Conservation (phyloP, 2,888 invertebrate genomes). For the Drosophila subquinaria region DNA sequence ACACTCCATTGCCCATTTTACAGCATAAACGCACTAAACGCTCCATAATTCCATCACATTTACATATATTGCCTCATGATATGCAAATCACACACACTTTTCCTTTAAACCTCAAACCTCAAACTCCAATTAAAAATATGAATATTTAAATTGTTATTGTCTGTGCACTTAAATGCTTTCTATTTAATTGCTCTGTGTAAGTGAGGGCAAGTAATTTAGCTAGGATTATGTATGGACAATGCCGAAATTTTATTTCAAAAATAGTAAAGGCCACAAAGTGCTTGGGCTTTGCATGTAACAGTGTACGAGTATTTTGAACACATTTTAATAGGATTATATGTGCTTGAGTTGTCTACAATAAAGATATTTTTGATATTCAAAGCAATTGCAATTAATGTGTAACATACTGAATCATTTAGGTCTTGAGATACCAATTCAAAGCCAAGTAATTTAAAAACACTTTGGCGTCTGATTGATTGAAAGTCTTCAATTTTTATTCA, state of each 20-base stretch:
- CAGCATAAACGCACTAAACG: constrained; percentile 35
- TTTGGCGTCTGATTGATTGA: not conserved
- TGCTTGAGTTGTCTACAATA: not conserved
- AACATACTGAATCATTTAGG: not conserved
- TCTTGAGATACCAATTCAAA: not conserved
- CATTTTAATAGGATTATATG: constrained; percentile 55
- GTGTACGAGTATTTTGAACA: constrained; percentile 7
- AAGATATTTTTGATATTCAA: constrained; percentile 2
- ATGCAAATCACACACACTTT: constrained; percentile 51
- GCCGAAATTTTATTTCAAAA: constrained; percentile 6
- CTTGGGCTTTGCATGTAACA: constrained; percentile 10
- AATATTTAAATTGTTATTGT: constrained; percentile 65
- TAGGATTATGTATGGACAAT: constrained; percentile 33
- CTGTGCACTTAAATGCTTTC: constrained; percentile 64
- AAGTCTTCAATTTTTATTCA: constrained; percentile 9
- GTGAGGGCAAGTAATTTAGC: constrained; percentile 16
- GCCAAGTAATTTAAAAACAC: not conserved
- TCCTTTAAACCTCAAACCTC: constrained; percentile 5
- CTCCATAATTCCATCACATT: constrained; percentile 39
- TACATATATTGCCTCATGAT: constrained; percentile 11
- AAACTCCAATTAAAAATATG: constrained; percentile 47
- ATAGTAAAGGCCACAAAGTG: constrained; percentile 9
- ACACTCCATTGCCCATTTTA: constrained; percentile 59
- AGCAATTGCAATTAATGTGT: constrained; percentile 11
- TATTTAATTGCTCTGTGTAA: constrained; percentile 59